Evolutionary conservation across 2,888 invertebrate species (phyloP).

Genomic region (Prosopocoilus inquinatus): DNA sequence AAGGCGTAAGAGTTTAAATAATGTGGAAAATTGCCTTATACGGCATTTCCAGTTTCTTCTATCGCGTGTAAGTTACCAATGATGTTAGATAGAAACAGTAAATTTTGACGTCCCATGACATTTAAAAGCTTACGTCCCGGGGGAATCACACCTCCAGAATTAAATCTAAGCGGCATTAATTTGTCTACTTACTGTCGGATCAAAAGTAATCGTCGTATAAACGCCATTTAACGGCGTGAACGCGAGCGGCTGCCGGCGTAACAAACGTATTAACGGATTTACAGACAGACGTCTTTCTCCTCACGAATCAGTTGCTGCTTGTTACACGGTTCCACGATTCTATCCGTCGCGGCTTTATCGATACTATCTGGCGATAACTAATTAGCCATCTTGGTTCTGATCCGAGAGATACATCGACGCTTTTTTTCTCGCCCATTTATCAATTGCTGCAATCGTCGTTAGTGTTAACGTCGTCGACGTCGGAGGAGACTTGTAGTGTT

Average conservation of each 20-base stretch:
- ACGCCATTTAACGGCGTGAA: conserved; percentile 16
- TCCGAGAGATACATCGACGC: too few relatives aligned
- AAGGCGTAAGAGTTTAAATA: too few relatives aligned
- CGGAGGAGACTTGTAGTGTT: too few relatives aligned
- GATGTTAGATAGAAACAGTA: too few relatives aligned
- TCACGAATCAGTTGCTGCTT: conserved; percentile 6
- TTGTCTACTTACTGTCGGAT: conserved; percentile 25
- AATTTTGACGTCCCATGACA: too few relatives aligned
- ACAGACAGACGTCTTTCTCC: neutral
- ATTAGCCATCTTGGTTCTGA: neutral
- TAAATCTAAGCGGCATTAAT: conserved; percentile 17
- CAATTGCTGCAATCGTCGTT: too few relatives aligned
- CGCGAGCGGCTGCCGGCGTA: conserved; percentile 4
- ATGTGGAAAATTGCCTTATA: too few relatives aligned
- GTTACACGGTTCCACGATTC: conserved; percentile 12
- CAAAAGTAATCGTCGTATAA: conserved; percentile 20
- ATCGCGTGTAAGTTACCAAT: too few relatives aligned
- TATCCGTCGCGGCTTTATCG: conserved; percentile 11
- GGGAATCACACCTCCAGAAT: conserved; percentile 1
- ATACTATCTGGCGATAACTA: neutral
- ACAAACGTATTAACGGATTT: conserved; percentile 5
- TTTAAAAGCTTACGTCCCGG: too few relatives aligned
- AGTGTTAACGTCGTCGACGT: too few relatives aligned
- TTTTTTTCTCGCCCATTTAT: too few relatives aligned
- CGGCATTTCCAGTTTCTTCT: too few relatives aligned